Evolutionary conservation across 53 echinoderm and acorn worm genomes (phyloP).

Genomic region (Mesocentrotus franciscanus): DNA sequence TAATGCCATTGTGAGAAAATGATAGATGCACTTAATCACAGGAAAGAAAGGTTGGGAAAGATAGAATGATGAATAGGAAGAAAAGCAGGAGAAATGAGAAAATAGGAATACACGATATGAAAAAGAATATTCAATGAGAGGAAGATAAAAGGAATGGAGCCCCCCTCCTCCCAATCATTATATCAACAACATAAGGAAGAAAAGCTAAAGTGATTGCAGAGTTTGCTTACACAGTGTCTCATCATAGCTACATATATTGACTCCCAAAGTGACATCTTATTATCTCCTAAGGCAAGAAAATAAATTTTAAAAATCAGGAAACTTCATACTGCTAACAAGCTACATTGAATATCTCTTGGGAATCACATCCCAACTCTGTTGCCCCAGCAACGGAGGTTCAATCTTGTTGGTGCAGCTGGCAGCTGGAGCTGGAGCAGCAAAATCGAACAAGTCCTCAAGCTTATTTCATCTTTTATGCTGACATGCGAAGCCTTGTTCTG

Average conservation of each 20-base stretch:
- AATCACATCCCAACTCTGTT: not conserved
- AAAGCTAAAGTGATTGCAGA: not conserved
- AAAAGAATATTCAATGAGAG: not conserved
- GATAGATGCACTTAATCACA: not conserved
- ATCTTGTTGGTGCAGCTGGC: slow-evolving; percentile 37
- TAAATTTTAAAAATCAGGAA: not conserved
- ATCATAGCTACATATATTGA: not conserved
- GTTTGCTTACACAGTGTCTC: not conserved
- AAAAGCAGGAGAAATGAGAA: not conserved
- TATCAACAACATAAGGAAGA: not conserved
- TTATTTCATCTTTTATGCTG: not conserved
- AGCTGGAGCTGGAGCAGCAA: not conserved
- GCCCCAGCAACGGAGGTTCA: slow-evolving; percentile 24
- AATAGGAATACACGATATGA: not conserved
- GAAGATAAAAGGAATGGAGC: not conserved
- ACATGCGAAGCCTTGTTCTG: not conserved
- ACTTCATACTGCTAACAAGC: not conserved
- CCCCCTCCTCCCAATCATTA: not conserved
- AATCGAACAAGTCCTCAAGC: slow-evolving; percentile 34
- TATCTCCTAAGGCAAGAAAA: not conserved
- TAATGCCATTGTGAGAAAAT: not conserved
- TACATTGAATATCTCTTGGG: not conserved
- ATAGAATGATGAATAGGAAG: not conserved
- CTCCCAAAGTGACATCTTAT: not conserved
- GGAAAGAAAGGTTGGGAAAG: not conserved